phyloP scores from a whole-genome alignment of 2,888 invertebrate genomes.

The Glaucopsyche alexis region DNA sequence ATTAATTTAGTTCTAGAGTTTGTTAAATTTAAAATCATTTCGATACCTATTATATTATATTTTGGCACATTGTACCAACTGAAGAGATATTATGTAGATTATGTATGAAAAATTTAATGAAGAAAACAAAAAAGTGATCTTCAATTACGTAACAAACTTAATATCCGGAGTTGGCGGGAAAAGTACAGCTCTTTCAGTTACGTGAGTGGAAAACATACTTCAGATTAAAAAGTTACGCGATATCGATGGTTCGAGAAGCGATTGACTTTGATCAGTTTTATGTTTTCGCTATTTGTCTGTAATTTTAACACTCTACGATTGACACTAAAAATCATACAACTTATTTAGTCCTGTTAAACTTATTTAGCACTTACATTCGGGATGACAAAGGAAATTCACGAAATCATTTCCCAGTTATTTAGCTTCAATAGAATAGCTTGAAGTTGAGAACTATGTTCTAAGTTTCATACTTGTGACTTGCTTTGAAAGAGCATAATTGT shows the following conservation, averaged over 20 bases:
- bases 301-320: background rate
- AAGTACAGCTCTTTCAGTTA: background rate
- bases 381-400: background rate
- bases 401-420: background rate
- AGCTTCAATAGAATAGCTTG: background rate
- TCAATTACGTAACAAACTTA: background rate
- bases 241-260: background rate
- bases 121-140: background rate
- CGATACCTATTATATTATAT: too few species aligned
- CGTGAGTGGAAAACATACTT: background rate
- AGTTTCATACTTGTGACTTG: background rate
- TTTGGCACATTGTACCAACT: too few species aligned
- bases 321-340: too few species aligned
- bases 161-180: slow-evolving; percentile 3
- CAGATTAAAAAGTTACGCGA: slow-evolving; percentile 5
- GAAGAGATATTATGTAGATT: background rate
- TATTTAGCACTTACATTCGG: background rate
- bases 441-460: background rate
- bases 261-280: background rate
- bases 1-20: too few species aligned
- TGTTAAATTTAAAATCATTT: too few species aligned
- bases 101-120: too few species aligned
- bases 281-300: background rate
- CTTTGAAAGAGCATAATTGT: background rate
- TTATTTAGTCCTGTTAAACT: background rate